These are phyloP conservation scores for Hyalella azteca DNA, from an alignment of 2,888 invertebrate genomes.

Conservation along the genomic window DNA sequence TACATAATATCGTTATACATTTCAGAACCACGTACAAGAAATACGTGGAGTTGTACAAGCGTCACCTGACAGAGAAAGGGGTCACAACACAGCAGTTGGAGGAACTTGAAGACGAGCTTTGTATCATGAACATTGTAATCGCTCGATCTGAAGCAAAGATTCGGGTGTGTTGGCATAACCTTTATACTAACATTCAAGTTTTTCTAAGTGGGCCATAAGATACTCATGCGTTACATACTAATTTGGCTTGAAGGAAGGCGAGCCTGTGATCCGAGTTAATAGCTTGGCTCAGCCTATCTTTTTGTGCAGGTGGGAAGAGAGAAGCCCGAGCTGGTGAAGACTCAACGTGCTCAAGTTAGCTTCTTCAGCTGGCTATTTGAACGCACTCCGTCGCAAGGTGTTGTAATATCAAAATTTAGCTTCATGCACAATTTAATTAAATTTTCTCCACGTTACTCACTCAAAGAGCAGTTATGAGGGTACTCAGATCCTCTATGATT, in stretches of 20 bases:
- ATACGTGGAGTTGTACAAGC: conserved; percentile 75
- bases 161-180: conserved; percentile 71
- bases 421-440: too few relatives aligned
- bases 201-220: too few relatives aligned
- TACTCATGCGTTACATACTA: too few relatives aligned
- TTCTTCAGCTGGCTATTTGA: conserved; percentile 53
- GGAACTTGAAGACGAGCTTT: conserved; percentile 76
- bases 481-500: too few relatives aligned
- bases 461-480: too few relatives aligned
- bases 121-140: conserved; percentile 76
- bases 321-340: neutral
- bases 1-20: too few relatives aligned
- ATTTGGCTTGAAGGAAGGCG: too few relatives aligned
- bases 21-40: conserved; percentile 70
- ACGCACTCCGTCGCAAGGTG: neutral
- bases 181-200: too few relatives aligned
- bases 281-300: too few relatives aligned
- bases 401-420: too few relatives aligned
- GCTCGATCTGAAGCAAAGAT: conserved; percentile 81
- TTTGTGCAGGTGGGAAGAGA: conserved; percentile 18
- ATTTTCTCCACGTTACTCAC: too few relatives aligned
- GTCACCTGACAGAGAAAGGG: conserved; percentile 73
- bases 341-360: neutral
- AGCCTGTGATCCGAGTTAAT: too few relatives aligned
- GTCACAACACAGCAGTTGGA: conserved; percentile 76